Evolutionary conservation across 2,113 vertebrate genomes (phyloP).

Genomic region (Anser cygnoides): DNA sequence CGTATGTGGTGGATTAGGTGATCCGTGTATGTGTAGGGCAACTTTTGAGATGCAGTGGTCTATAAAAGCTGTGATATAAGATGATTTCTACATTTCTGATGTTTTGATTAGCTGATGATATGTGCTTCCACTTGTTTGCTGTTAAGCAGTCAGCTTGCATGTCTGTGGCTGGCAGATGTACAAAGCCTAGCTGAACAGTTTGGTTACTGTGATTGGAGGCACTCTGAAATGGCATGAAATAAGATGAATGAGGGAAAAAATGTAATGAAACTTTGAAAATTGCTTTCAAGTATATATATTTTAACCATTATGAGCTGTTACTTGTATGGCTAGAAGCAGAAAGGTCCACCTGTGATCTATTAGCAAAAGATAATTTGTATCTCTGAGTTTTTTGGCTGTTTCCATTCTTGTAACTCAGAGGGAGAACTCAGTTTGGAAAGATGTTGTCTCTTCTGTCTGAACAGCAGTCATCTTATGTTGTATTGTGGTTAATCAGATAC

Average conservation of each 20-base stretch:
- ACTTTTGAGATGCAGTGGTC: neutral
- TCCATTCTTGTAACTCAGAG: neutral
- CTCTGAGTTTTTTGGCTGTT: neutral
- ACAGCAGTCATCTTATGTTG: neutral
- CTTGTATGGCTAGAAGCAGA: neutral
- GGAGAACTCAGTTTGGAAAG: neutral
- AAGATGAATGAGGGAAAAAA: neutral
- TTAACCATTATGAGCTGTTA: neutral
- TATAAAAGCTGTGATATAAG: neutral
- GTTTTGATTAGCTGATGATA: neutral
- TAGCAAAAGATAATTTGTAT: neutral
- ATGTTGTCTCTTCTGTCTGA: neutral
- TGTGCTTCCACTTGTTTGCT: neutral
- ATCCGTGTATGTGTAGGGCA: neutral
- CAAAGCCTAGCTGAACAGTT: neutral
- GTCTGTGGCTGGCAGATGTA: conserved; percentile 24
- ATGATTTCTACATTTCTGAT: neutral
- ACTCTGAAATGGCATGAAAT: neutral
- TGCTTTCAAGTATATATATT: neutral
- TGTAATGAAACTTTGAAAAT: neutral
- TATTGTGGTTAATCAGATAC: neutral
- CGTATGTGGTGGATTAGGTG: neutral
- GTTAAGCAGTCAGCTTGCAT: neutral
- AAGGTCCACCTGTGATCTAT: neutral
- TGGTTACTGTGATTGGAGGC: neutral